Evolutionary conservation across 2,888 invertebrate genomes (phyloP).

Genomic region (Geotrupes spiniger): DNA sequence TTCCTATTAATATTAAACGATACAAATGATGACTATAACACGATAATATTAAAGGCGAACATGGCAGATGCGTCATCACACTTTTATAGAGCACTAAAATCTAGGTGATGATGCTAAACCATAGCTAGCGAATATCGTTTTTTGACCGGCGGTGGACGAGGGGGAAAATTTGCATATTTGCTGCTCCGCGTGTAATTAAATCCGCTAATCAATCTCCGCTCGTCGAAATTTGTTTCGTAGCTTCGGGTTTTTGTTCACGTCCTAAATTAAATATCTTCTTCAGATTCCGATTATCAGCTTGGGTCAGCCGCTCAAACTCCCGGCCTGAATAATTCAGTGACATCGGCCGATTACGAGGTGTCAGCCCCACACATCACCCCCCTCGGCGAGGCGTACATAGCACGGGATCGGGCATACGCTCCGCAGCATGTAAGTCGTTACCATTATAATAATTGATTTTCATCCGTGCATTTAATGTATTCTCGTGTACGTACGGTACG

Average conservation of each 20-base stretch:
- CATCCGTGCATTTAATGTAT: constrained; percentile 30
- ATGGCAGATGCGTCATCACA: no score
- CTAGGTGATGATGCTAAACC: no score
- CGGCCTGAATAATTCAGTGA: constrained; percentile 51
- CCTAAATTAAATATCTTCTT: constrained; percentile 30
- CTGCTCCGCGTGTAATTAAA: constrained; percentile 4
- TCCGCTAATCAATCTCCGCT: background rate
- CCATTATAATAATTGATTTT: constrained; percentile 38
- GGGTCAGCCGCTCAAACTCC: constrained; percentile 69
- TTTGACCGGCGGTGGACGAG: background rate
- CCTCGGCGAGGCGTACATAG: constrained; percentile 48
- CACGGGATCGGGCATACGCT: constrained; percentile 44
- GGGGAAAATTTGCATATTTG: constrained; percentile 11
- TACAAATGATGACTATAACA: no score
- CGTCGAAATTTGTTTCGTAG: no score
- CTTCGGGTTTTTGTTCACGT: no score
- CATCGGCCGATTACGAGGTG: constrained; percentile 42
- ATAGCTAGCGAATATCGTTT: no score
- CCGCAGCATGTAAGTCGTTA: constrained; percentile 47
- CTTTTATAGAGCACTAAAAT: no score
- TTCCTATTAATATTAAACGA: no score
- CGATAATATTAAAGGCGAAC: no score
- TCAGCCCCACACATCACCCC: constrained; percentile 41
- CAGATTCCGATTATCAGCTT: constrained; percentile 71
- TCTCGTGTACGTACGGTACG: no score